These are phyloP conservation scores for Parnassius orleans DNA, from an alignment of 2,888 invertebrate species.

Conservation along the genomic window DNA sequence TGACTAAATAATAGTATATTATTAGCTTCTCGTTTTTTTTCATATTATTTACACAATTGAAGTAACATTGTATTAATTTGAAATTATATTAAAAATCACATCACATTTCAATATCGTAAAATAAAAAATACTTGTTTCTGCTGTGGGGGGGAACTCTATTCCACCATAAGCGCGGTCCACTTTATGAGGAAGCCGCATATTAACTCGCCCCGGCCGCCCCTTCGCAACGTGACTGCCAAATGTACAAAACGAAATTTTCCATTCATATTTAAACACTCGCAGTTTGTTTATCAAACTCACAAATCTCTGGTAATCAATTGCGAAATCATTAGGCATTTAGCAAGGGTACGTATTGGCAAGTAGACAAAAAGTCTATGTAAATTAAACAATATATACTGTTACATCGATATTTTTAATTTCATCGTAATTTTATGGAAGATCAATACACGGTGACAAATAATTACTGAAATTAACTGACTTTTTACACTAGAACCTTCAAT, in stretches of 20 bases:
- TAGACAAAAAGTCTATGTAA: slow-evolving; percentile 27
- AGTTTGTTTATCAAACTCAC: slow-evolving; percentile 1
- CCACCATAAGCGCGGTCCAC: slow-evolving; percentile 33
- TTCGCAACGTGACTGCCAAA: slow-evolving; percentile 57
- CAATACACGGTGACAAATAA: slow-evolving; percentile 80
- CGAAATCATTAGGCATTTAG: slow-evolving; percentile 16
- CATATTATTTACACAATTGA: too few relatives aligned
- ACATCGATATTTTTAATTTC: slow-evolving; percentile 81
- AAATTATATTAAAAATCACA: too few relatives aligned
- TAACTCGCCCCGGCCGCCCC: slow-evolving; percentile 51
- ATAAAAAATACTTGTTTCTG: slow-evolving; percentile 24
- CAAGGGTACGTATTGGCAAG: too few relatives aligned
- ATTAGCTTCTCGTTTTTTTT: too few relatives aligned
- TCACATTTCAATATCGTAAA: too few relatives aligned
- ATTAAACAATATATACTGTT: slow-evolving; percentile 72
- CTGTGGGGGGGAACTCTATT: slow-evolving; percentile 29
- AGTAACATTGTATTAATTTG: too few relatives aligned
- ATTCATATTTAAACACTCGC: neutral
- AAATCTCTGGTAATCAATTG: slow-evolving; percentile 10
- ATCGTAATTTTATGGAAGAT: slow-evolving; percentile 82
- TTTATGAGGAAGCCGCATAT: slow-evolving; percentile 76
- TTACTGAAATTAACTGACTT: slow-evolving; percentile 78
- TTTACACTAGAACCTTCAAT: slow-evolving; percentile 78
- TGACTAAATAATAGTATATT: too few relatives aligned
- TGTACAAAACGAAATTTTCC: slow-evolving; percentile 42